phyloP scores from a whole-genome alignment of 2,797 vertebrate species.

The Sternotherus odoratus region DNA sequence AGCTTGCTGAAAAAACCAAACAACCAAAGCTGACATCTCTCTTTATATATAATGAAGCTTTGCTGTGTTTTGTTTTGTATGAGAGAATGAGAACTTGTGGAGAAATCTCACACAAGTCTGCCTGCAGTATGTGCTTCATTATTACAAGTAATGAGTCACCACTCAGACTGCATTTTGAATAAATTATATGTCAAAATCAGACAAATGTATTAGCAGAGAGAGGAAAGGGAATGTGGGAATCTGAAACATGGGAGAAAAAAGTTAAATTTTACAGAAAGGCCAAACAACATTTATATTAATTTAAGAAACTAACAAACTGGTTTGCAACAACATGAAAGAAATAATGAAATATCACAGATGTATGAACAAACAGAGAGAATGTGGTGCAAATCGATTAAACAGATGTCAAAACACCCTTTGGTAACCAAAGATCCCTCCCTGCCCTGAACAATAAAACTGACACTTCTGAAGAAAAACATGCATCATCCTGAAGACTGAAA shows the following conservation, averaged over 20 bases:
- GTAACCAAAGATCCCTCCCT: conserved; percentile 43
- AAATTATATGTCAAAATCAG: neutral
- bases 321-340: conserved; percentile 4
- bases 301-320: conserved; percentile 44
- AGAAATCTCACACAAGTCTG: neutral
- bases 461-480: neutral
- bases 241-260: neutral
- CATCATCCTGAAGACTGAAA: conserved; percentile 7
- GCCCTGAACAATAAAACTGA: conserved; percentile 16
- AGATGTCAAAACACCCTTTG: conserved; percentile 54
- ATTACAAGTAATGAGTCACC: neutral
- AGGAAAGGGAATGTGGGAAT: neutral
- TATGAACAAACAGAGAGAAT: neutral
- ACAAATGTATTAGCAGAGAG: neutral
- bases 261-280: neutral
- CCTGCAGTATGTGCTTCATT: neutral
- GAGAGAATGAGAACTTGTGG: neutral
- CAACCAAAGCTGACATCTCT: neutral
- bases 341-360: conserved; percentile 53
- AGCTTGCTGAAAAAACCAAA: neutral
- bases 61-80: neutral
- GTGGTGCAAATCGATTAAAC: conserved; percentile 28
- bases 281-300: neutral
- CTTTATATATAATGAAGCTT: neutral
- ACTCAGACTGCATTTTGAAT: neutral